Evolutionary conservation across 2,797 vertebrate genomes (phyloP).

Genomic region (Siniperca obscura): DNA sequence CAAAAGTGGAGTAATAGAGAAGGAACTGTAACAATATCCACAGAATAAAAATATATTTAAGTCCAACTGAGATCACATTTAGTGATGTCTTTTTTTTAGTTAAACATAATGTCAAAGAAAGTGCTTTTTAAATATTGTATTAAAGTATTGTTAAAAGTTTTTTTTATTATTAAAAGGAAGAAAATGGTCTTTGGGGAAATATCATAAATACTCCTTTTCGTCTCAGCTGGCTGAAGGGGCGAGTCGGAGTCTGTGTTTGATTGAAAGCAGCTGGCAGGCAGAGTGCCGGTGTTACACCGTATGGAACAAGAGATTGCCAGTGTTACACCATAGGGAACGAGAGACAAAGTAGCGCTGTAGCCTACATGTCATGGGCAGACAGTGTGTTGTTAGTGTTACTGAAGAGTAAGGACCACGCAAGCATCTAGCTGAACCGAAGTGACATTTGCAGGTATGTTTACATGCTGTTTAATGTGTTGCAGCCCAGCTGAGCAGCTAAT

Average conservation of each 20-base stretch:
- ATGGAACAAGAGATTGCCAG: neutral
- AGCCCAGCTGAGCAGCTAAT: neutral
- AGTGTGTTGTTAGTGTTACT: neutral
- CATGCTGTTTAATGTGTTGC: neutral
- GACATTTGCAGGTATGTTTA: neutral
- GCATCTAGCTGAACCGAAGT: neutral
- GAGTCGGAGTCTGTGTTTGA: neutral
- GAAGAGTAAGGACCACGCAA: neutral
- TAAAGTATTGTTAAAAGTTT: neutral
- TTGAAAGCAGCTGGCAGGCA: neutral
- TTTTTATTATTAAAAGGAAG: neutral
- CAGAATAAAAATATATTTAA: neutral
- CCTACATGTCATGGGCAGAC: neutral
- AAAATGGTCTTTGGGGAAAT: neutral
- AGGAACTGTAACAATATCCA: slow-evolving; percentile 1
- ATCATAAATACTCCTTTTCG: neutral
- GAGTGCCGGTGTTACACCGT: neutral
- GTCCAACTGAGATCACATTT: slow-evolving; percentile 4
- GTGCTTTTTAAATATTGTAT: neutral
- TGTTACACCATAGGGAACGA: neutral
- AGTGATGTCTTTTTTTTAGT: neutral
- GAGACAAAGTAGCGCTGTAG: too few relatives aligned
- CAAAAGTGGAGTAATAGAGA: slow-evolving; percentile 2
- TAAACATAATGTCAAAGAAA: neutral
- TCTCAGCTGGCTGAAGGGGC: neutral